Base-by-base conservation (phyloP, 2,113 vertebrate species). In the Gymnarchus niloticus region DNA sequence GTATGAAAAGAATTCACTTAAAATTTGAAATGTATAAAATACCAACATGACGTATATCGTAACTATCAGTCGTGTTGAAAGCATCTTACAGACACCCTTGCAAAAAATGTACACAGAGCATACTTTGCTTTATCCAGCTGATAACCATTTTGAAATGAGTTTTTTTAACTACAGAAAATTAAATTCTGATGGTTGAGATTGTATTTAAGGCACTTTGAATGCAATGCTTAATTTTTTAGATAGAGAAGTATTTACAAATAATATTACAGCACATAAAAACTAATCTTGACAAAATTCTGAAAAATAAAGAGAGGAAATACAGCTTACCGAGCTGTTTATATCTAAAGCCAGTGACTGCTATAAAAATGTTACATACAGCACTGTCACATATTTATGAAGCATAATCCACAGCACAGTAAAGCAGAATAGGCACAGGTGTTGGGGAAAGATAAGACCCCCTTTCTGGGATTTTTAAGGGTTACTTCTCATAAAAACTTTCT, bases 341-440 rank as follows among this genome's bases (percentile, higher is more conserved):
- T 91, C 88, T 89, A 56, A 89, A 88, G 85, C 88, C 87, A 84
- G 87, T 84, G 89, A 86, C 69, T 59, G 65, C 88, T 89, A 83
- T 86, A 83, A 90, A 89, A 89, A 87, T 85, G 92, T 93, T 93
- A 93, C 87, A 92, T 93, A 93, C 89, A 87, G 88, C 89, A 92
- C 92, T 95, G 94, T 94, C 93, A 90, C 91, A 90, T 85, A 91
- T 92, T 94, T 94, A 91, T 93, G 90, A 88, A 90, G 84, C 0
- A 65, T 46, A 85, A 91, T 57, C 87, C 81, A 56, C 85, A 91
- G 90, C 92, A 92, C 83, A 65, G 84, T 85, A 89, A 94, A 88
- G 84, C 85, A 89, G 89, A 89, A 51, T 86, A 91, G 87, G 80
- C 87, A 91, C 92, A 93, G 88, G 90, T 93, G 92, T 87, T 89